Base-by-base conservation (phyloP, 2,113 vertebrate species). In the Daubentonia madagascariensis region DNA sequence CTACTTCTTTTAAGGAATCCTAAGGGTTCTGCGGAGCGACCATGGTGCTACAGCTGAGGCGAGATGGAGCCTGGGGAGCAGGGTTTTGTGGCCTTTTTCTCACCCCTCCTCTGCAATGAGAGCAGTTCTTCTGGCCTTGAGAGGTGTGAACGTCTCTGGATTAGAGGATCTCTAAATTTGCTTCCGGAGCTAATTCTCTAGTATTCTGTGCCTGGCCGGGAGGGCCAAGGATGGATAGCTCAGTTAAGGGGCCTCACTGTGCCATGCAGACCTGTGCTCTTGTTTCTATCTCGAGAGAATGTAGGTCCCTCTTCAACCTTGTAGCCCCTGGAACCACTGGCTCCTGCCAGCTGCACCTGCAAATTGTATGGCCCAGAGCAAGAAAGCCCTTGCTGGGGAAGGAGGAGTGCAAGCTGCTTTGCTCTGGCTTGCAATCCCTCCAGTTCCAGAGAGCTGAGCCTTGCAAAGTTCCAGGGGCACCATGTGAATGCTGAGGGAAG, bases 381-480 rank as follows among this genome's bases (percentile, higher is more conserved):
- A 92, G 65, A 73, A 86, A 25, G 17, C 16, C 5, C 37, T 94
- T 50, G 16, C 16, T 65, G 22, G 48, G 37, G 52, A 48, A 76
- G 8, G 37, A 45, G 17, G 78, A 85, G 25, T 20, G 17, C 37
- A 61, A 52, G 54, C 73, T 72, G 45, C 63, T 80, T 25, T 79
- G 72, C 37, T 50, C n/a, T 37, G 5, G 5, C 73, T 96, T 93
- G 28, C 32, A 52, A 7, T 30, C n/a, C 67, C 91, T 91, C 50
- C 35, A 78, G 57, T n/a, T 52, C 54, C 45, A 61, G 35, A 87
- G 3, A 91, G 87, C 84, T 88, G 96, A 94, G 90, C 54, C 84
- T 79, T 98, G 65, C 70, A 97, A 61, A 96, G 92, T 97, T 96
- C 70, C 95, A 85, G 94, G 92, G 87, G 43, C 59, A 85, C 61